phyloP scores from a whole-genome alignment of 2,888 invertebrate genomes.

The Apotomis capreana region DNA sequence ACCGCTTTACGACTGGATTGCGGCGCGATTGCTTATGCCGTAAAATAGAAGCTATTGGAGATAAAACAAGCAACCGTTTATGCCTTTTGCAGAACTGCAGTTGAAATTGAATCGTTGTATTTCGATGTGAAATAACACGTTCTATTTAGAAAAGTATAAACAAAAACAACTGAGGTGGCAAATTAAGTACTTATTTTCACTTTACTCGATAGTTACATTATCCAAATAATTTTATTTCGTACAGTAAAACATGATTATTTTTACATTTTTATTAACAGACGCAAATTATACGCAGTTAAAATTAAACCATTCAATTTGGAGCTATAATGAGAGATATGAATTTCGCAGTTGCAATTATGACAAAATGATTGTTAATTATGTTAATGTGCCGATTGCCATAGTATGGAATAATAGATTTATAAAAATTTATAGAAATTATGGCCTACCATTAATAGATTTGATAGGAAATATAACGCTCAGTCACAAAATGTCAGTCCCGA shows the following conservation, averaged over 20 bases:
- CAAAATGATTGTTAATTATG: not conserved
- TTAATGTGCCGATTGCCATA: not conserved
- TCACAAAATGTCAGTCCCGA: too few species aligned
- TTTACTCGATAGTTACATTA: too few species aligned
- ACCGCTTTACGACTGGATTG: constrained; percentile 35
- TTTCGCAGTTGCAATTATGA: not conserved
- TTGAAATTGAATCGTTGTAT: not conserved
- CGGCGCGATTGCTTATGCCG: constrained; percentile 26
- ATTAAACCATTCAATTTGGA: not conserved
- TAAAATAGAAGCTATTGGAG: constrained; percentile 22
- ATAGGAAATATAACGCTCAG: too few species aligned
- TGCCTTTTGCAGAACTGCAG: not conserved
- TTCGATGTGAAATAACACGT: too few species aligned
- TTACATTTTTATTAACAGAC: too few species aligned
- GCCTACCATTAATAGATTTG: too few species aligned
- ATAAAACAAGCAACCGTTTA: constrained; percentile 9
- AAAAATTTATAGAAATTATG: too few species aligned
- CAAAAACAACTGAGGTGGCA: too few species aligned
- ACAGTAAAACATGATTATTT: too few species aligned
- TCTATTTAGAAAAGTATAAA: too few species aligned
- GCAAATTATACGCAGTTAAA: not conserved
- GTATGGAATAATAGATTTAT: not conserved
- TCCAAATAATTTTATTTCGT: too few species aligned
- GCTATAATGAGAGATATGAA: not conserved
- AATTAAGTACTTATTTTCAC: too few species aligned